Conservation (phyloP, 2,888 invertebrate species). For the Tanypteryx hageni region DNA sequence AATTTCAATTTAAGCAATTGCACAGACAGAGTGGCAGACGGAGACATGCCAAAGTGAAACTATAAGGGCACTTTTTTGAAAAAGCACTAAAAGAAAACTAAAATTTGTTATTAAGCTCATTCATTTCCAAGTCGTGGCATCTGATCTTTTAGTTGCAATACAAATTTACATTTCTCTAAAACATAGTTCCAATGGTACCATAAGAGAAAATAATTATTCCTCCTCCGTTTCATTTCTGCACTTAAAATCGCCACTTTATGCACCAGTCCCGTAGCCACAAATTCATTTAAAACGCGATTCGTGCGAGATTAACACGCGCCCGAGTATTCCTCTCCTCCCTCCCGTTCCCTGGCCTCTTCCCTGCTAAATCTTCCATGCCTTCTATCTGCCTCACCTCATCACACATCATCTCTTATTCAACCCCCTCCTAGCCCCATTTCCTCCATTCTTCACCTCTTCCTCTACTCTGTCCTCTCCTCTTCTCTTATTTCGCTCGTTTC, state of each 20-base stretch:
- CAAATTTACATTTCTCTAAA: no score
- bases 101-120: no score
- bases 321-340: background rate
- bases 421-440: background rate
- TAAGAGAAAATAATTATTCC: no score
- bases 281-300: conserved; percentile 13
- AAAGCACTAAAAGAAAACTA: no score
- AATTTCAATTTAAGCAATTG: no score
- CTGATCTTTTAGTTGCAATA: no score
- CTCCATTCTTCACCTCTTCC: background rate
- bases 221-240: background rate
- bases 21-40: no score
- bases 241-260: background rate
- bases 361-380: conserved; percentile 14
- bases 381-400: conserved; percentile 9
- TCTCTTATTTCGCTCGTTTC: no score
- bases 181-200: no score
- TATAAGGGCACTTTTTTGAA: no score
- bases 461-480: background rate
- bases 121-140: no score
- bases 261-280: background rate
- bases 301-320: background rate
- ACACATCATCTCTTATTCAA: background rate
- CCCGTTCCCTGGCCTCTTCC: background rate
- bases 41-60: no score